Base-by-base conservation (phyloP, 2,888 invertebrate species). In the Allophyes oxyacanthae region DNA sequence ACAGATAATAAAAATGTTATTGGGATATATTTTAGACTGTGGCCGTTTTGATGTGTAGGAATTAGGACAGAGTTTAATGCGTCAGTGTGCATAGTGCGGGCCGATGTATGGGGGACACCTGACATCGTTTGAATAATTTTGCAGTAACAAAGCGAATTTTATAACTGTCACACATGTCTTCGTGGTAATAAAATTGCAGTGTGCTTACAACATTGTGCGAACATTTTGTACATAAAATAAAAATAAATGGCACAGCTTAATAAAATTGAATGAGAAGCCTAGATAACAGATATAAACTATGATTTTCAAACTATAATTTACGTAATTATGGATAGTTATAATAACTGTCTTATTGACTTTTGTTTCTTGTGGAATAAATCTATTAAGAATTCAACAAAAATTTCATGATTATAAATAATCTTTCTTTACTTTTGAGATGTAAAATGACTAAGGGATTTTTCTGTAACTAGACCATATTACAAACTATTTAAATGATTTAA, bases 71-170 rank as follows among this genome's bases (percentile, higher is more conserved):
- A 63, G 67, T 77, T 79, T 78, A 79, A 81, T 80, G 80, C 76
- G 78, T 77, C 72, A 72, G 50, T 58, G 68, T 69, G 79, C 79
- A 75, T 79, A 78, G 84, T 83, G 84, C 85, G 85, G 84, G 85
- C 51, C 69, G 46, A 75, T 61, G 59, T 79, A 83, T 85, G 79
- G 81, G 82, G 84, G 85, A 85, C 90, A 91, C 89, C 90, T 91
- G 91, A 89, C 87, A 85, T 84, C 78, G 72, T 85, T 84, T 89
- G 90, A 90, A 91, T 91, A 90, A 90, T 91, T 90, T 86, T 79
- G 88, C 90, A 88, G 82, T 90, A 84, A 84, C 81, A 79, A 79
- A 76, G 81, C 83, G 83, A 87, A 88, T 88, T 89, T 88, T 85
- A 87, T 87, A 84, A 77, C 78, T 75, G 73, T 25, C 82, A 79